Evolutionary conservation across 2,113 vertebrate species (phyloP), one percentile per base, ranked within the genome.

Genomic region (Desmodus rotundus): DNA sequence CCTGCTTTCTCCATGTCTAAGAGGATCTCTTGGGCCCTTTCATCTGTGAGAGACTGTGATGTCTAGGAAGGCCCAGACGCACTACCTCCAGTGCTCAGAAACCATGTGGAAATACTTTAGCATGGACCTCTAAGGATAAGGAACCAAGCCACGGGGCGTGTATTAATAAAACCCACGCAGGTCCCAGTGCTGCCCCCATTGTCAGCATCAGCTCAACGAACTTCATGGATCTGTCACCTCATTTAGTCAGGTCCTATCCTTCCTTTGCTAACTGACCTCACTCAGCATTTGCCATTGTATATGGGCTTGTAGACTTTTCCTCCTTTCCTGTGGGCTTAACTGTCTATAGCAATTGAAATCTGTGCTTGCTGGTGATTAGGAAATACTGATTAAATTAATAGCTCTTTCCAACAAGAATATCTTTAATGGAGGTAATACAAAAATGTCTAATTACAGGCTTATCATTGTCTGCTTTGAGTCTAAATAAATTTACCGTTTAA

Each of bases 401-500:
- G 45, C 2, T 56, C 41, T 91, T 93, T 93, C 61, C 61, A 67
- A 89, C 73, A 56, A 78, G 0, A 28, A 94, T 87, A 82, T 81
- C 72, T 65, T 93, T 72, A 54, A 72, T 22, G 45, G 77, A 93
- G 33, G 68, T 87, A 65, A 89, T 43, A 84, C 84, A 95, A 93
- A 96, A 85, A 80, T 26, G 41, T 86, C 94, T 93, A 93, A 97
- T 92, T 95, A 95, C 41, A 47, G 4, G 33, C 3, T 0, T 63
- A 47, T 95, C 94, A 52, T 43, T 94, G 73, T 93, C 77, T 96
- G 17, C 41, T 81, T 5, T 22, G 61, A 87, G 86, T 86, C 89
- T 92, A 85, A 98, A 89, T 96, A 96, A 80, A 85, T 97, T 94
- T 87, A 85, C 65, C 67, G 78, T 58, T 95, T 95, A 91, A 74